Evolutionary conservation across 1,140 invertebrate genomes (phyloP).

Genomic region (Wasmannia auropunctata): DNA sequence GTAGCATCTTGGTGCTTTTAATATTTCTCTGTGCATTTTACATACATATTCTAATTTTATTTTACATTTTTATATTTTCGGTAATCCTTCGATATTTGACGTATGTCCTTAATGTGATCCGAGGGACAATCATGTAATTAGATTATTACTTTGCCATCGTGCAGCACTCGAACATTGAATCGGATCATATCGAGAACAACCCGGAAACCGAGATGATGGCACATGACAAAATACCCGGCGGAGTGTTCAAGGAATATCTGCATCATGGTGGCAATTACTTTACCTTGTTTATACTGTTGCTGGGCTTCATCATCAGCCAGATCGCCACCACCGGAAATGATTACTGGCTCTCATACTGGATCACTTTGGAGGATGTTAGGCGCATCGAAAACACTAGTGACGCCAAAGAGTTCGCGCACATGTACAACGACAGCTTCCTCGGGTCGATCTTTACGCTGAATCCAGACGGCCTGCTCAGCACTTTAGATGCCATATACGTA

Average conservation of each 20-base stretch:
- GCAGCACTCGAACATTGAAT: constrained; percentile 43
- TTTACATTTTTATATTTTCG: too few relatives aligned
- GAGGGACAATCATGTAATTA: too few relatives aligned
- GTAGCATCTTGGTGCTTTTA: too few relatives aligned
- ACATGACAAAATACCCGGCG: constrained; percentile 86
- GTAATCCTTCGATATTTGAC: too few relatives aligned
- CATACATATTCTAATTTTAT: too few relatives aligned
- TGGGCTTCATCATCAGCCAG: constrained; percentile 89
- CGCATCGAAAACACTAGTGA: background rate
- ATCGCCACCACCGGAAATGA: constrained; percentile 89
- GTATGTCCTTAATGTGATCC: too few relatives aligned
- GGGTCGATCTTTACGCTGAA: constrained; percentile 67
- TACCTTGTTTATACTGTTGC: constrained; percentile 86
- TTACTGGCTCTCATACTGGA: constrained; percentile 93
- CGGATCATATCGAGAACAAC: background rate
- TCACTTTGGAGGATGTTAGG: constrained; percentile 83
- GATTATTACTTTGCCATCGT: background rate
- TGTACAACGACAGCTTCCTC: constrained; percentile 59
- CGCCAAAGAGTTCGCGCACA: background rate
- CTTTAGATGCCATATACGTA: constrained; percentile 79
- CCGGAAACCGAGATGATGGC: constrained; percentile 78
- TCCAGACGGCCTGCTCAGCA: constrained; percentile 71
- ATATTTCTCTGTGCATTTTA: too few relatives aligned
- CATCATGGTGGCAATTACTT: constrained; percentile 87
- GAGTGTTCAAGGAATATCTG: constrained; percentile 89